Evolutionary conservation across 2,113 vertebrate genomes (phyloP).

Genomic region (Mustela lutreola): DNA sequence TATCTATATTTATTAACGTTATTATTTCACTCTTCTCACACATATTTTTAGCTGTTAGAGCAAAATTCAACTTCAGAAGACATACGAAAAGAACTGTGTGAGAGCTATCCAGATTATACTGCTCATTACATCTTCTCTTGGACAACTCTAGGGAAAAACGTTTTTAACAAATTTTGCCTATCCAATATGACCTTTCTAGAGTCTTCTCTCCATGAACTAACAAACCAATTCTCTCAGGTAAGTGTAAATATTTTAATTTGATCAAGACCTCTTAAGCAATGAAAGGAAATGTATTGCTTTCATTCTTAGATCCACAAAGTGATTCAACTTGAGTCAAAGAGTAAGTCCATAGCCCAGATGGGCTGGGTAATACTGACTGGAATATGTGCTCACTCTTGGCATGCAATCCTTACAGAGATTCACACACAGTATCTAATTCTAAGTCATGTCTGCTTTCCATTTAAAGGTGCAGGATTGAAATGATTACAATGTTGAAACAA

Average conservation of each 20-base stretch:
- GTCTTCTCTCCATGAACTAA: conserved; percentile 84
- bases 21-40: neutral
- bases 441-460: neutral
- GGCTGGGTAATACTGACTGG: neutral
- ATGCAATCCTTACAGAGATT: neutral
- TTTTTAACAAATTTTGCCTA: conserved; percentile 87
- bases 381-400: neutral
- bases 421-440: neutral
- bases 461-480: conserved; percentile 2
- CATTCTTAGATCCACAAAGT: neutral
- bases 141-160: conserved; percentile 83
- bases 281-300: neutral
- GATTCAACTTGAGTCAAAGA: neutral
- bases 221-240: conserved; percentile 85
- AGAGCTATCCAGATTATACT: conserved; percentile 70
- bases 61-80: conserved; percentile 78
- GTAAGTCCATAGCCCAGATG: neutral
- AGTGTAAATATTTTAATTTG: conserved; percentile 35
- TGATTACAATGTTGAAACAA: conserved; percentile 29
- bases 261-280: neutral
- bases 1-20: neutral
- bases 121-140: neutral
- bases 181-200: conserved; percentile 84
- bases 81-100: conserved; percentile 85
- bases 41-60: conserved; percentile 76